Evolutionary conservation across 2,888 invertebrate species (phyloP).

Genomic region (Monoplex corrugatus): DNA sequence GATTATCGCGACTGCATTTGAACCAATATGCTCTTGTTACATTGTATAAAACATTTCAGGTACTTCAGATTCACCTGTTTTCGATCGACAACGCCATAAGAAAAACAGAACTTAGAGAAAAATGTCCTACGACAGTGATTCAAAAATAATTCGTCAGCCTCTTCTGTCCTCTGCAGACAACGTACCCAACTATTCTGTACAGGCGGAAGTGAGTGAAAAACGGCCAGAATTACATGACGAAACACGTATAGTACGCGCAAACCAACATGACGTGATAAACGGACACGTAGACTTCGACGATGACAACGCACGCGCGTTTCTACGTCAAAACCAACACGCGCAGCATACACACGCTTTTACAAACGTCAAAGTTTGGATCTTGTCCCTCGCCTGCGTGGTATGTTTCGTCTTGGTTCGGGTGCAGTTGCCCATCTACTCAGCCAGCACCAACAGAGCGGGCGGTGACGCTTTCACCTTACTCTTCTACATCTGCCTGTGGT

Average conservation of each 20-base stretch:
- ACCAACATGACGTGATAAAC: background rate
- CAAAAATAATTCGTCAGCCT: background rate
- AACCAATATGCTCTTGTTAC: no score
- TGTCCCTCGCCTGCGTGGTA: constrained; percentile 57
- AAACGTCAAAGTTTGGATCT: background rate
- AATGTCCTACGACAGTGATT: background rate
- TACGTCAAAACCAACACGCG: background rate
- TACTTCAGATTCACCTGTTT: no score
- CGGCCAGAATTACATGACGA: background rate
- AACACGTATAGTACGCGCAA: background rate
- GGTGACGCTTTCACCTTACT: constrained; percentile 62
- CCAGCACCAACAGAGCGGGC: constrained; percentile 60
- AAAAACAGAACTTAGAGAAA: no score
- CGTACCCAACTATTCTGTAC: background rate
- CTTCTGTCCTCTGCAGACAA: background rate
- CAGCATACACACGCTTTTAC: background rate
- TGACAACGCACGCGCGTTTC: background rate
- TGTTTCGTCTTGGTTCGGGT: constrained; percentile 63
- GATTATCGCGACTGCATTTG: no score
- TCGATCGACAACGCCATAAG: no score
- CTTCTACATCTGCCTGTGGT: constrained; percentile 56
- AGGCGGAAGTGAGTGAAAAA: background rate
- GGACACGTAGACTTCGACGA: background rate
- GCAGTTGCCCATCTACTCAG: constrained; percentile 64
- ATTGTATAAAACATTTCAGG: no score